A percentile compares a stretch with the other conserved stretches of the same genome.
These are phyloP conservation scores for Thamnophis sirtalis DNA, from an alignment of 2,113 vertebrate species.

Conservation along the genomic window DNA sequence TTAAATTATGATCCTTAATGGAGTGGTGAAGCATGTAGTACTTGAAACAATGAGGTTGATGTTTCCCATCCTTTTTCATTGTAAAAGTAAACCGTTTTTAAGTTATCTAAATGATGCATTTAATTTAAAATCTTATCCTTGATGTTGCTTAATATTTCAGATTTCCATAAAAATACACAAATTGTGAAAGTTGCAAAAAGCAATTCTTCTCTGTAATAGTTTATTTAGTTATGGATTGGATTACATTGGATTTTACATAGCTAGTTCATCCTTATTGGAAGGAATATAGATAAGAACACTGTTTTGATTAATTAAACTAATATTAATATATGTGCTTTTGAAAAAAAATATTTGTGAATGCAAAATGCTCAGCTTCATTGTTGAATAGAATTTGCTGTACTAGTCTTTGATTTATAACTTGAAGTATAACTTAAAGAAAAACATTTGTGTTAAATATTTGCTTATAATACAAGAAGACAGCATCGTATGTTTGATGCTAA, in stretches of 20 bases:
- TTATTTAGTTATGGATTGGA: not conserved
- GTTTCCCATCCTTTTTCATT: constrained; percentile 44
- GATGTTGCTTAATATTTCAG: accelerated
- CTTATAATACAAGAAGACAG: not conserved
- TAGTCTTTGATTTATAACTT: not conserved
- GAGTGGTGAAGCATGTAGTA: constrained; percentile 77
- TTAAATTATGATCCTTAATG: constrained; percentile 87
- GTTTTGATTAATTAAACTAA: not conserved
- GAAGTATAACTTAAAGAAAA: not conserved
- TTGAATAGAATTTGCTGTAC: not conserved
- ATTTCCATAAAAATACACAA: not conserved
- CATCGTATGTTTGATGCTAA: not conserved
- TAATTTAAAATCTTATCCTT: not conserved
- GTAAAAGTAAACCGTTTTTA: constrained; percentile 24
- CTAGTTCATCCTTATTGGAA: not conserved
- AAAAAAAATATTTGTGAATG: not conserved
- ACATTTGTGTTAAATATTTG: not conserved
- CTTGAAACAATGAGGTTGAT: constrained; percentile 57
- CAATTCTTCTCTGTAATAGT: not conserved
- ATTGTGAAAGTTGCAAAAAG: not conserved
- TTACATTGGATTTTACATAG: not conserved
- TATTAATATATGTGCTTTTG: not conserved
- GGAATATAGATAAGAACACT: not conserved
- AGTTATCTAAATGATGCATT: constrained; percentile 26
- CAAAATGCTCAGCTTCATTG: not conserved